Evolutionary conservation across 1,140 invertebrate genomes (phyloP).

Genomic region (Megalonaias nervosa): DNA sequence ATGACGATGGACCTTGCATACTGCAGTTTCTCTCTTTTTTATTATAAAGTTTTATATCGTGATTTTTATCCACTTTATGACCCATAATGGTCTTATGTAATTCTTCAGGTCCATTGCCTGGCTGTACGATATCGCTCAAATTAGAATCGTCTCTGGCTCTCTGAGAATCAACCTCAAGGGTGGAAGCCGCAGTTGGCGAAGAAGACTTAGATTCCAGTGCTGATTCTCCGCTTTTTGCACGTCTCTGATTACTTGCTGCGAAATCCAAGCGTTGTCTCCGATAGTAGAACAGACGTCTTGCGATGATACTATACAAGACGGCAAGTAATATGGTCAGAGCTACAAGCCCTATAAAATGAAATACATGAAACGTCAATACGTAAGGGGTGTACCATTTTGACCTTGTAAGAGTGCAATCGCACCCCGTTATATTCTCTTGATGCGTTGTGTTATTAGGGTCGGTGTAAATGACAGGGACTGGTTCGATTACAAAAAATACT

Average conservation of each 20-base stretch:
- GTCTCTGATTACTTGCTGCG: not conserved
- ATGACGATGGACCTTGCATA: too few species aligned
- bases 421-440: conserved; percentile 1
- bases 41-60: too few species aligned
- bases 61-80: too few species aligned
- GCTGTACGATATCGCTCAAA: not conserved
- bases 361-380: conserved; percentile 9
- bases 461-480: not conserved
- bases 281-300: conserved; percentile 14
- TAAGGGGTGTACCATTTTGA: conserved; percentile 4
- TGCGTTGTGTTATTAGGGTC: not conserved
- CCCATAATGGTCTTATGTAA: too few species aligned
- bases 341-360: conserved; percentile 22
- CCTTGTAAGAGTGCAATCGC: conserved; percentile 24
- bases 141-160: not conserved
- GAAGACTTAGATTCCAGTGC: conserved; percentile 20
- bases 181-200: not conserved
- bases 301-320: conserved; percentile 22
- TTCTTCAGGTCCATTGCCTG: not conserved
- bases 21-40: too few species aligned
- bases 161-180: not conserved
- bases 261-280: conserved; percentile 2
- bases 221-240: not conserved
- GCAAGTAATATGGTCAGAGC: conserved; percentile 10
- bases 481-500: conserved; percentile 16